Evolutionary conservation across 2,797 vertebrate genomes (phyloP).

Genomic region (Taeniopygia guttata): DNA sequence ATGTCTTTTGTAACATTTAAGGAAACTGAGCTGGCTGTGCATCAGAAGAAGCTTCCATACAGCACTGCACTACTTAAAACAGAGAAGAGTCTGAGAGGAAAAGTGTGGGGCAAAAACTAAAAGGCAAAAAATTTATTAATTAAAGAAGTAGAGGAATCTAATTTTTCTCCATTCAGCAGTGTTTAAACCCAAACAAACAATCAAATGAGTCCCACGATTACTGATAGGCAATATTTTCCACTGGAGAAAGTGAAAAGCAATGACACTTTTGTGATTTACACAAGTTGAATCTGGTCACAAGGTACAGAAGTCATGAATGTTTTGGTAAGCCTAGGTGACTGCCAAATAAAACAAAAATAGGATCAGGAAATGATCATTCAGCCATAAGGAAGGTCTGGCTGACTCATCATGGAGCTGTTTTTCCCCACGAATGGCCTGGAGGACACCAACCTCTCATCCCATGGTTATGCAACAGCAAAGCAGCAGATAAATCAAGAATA

Average conservation of each 20-base stretch:
- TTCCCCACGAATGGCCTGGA: neutral
- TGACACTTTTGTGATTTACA: neutral
- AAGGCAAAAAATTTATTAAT: neutral
- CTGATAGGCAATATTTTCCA: constrained; percentile 32
- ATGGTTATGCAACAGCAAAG: constrained; percentile 2
- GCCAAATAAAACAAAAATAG: constrained; percentile 51
- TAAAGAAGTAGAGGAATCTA: neutral
- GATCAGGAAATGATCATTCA: constrained; percentile 43
- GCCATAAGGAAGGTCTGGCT: constrained; percentile 3
- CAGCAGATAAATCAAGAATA: neutral
- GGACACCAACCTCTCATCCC: neutral
- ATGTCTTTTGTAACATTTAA: neutral
- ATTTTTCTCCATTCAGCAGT: neutral
- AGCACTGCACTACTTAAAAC: neutral
- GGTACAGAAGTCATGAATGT: constrained; percentile 47
- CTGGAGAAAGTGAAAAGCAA: constrained; percentile 33
- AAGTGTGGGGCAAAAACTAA: neutral
- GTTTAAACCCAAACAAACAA: constrained; percentile 22
- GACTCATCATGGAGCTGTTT: constrained; percentile 30
- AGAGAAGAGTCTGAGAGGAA: neutral
- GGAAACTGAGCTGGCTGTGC: neutral
- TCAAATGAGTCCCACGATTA: neutral
- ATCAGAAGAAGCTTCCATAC: neutral
- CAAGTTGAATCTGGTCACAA: constrained; percentile 41
- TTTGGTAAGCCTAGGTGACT: constrained; percentile 35